phyloP scores from a whole-genome alignment of 2,113 vertebrate species.

The Leucoraja erinaceus region DNA sequence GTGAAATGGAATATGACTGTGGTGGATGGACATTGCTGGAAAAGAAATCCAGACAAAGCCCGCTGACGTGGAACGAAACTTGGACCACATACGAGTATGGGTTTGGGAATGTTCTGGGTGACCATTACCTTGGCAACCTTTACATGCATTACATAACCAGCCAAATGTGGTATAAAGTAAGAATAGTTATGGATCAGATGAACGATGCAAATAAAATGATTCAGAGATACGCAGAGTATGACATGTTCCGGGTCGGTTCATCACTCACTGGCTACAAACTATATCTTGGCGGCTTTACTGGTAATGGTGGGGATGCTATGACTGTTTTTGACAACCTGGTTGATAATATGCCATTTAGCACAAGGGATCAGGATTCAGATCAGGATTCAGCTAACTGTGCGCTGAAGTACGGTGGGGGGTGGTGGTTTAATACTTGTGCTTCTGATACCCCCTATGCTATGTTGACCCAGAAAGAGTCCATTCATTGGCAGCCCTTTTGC shows the following conservation, averaged over 20 bases:
- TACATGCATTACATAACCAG: constrained; percentile 15
- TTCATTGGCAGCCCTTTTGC: constrained; percentile 42
- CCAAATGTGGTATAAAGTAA: constrained; percentile 44
- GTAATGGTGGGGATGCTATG: constrained; percentile 40
- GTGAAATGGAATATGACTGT: constrained; percentile 41
- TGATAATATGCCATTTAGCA: constrained; percentile 41
- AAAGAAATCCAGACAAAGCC: constrained; percentile 2
- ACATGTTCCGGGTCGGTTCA: constrained; percentile 38
- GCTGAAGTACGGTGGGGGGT: constrained; percentile 38
- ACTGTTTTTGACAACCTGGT: constrained; percentile 38
- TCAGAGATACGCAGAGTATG: constrained; percentile 29
- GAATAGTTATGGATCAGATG: constrained; percentile 39
- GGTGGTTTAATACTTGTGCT: constrained; percentile 40
- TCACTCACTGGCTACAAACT: constrained; percentile 29
- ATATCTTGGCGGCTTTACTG: constrained; percentile 39
- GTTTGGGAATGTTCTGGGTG: constrained; percentile 42
- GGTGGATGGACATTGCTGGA: constrained; percentile 42
- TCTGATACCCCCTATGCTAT: constrained; percentile 29
- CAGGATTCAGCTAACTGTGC: constrained; percentile 40
- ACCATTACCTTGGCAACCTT: constrained; percentile 41
- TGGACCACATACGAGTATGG: constrained; percentile 32
- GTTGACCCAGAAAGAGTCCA: constrained; percentile 36
- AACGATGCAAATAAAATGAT: not conserved
- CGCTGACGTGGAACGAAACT: constrained; percentile 42
- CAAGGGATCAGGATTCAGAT: constrained; percentile 39